Evolutionary conservation across 1,140 invertebrate genomes (phyloP).

Genomic region (Cotesia vestalis): DNA sequence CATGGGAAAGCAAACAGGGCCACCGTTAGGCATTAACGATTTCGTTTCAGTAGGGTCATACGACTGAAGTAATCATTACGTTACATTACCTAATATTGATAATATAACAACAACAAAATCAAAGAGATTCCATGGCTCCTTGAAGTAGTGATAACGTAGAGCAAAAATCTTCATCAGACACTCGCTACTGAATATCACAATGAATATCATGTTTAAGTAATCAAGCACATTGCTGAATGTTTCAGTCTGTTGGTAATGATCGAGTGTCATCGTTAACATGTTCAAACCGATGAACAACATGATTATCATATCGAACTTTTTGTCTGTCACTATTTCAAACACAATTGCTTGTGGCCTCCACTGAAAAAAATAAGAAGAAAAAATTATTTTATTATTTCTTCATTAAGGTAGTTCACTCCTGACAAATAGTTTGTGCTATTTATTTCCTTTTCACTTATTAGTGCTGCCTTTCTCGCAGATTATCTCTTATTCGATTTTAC

Average conservation of each 20-base stretch:
- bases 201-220: slow-evolving; percentile 96
- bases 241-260: slow-evolving; percentile 90
- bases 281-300: slow-evolving; percentile 99
- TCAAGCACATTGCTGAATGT: slow-evolving; percentile 85
- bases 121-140: slow-evolving; percentile 99
- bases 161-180: slow-evolving; percentile 98
- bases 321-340: slow-evolving; percentile 96
- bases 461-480: too few relatives aligned
- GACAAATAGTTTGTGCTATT: too few relatives aligned
- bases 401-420: background rate
- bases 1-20: slow-evolving; percentile 55
- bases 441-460: too few relatives aligned
- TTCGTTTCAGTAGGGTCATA: slow-evolving; percentile 61
- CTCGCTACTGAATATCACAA: slow-evolving; percentile 97
- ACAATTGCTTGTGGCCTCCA: slow-evolving; percentile 94
- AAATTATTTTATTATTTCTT: slow-evolving; percentile 22
- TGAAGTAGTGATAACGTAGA: slow-evolving; percentile 97
- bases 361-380: slow-evolving; percentile 67
- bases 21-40: slow-evolving; percentile 23
- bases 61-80: slow-evolving; percentile 63
- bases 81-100: slow-evolving; percentile 90
- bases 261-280: slow-evolving; percentile 98
- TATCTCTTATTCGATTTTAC: too few relatives aligned
- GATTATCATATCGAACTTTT: slow-evolving; percentile 99
- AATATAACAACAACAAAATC: slow-evolving; percentile 99